Evolutionary conservation across 2,888 invertebrate species (phyloP).

Genomic region (Crepidodera aurea): DNA sequence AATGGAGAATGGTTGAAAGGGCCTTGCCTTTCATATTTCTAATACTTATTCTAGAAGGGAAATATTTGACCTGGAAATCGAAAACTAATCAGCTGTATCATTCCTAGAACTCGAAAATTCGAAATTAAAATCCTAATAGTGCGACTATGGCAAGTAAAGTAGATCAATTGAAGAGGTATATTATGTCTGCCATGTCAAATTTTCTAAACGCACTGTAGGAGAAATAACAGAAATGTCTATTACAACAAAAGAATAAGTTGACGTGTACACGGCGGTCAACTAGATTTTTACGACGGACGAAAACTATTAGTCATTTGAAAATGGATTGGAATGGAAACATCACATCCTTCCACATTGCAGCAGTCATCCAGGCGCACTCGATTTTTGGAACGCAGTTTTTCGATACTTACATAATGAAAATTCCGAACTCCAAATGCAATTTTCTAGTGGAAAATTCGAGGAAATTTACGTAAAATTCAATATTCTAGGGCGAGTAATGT

Average conservation of each 20-base stretch:
- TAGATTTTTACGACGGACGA: slow-evolving; percentile 38
- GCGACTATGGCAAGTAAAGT: too few relatives aligned
- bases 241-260: slow-evolving; percentile 40
- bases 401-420: slow-evolving; percentile 41
- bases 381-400: slow-evolving; percentile 35
- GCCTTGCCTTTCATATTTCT: too few relatives aligned
- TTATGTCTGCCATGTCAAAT: neutral
- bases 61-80: too few relatives aligned
- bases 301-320: slow-evolving; percentile 34
- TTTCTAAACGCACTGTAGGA: neutral
- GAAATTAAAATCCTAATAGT: too few relatives aligned
- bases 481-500: slow-evolving; percentile 43
- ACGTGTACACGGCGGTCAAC: slow-evolving; percentile 40
- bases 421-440: slow-evolving; percentile 21
- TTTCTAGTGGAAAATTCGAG: slow-evolving; percentile 27
- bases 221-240: neutral
- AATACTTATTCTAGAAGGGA: too few relatives aligned
- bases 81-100: too few relatives aligned
- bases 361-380: slow-evolving; percentile 33
- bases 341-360: slow-evolving; percentile 29
- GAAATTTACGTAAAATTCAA: slow-evolving; percentile 40
- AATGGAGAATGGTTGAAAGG: neutral
- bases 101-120: too few relatives aligned
- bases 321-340: slow-evolving; percentile 33
- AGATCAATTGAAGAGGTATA: slow-evolving; percentile 6